Evolutionary conservation across 2,113 vertebrate genomes (phyloP).

Genomic region (Gila orcuttii): DNA sequence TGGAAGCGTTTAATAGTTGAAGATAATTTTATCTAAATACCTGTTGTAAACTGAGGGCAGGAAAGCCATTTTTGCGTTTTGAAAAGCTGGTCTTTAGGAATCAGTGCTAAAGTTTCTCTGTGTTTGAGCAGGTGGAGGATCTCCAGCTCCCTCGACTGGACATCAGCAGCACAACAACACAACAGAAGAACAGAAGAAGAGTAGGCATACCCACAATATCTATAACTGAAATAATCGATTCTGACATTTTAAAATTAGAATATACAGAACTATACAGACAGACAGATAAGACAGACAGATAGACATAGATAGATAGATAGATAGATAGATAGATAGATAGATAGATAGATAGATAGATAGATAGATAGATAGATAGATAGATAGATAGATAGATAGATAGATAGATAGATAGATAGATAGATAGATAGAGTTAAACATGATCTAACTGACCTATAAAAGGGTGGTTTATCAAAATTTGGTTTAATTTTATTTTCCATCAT

Average conservation of each 20-base stretch:
- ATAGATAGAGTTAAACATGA: no score
- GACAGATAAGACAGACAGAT: not conserved
- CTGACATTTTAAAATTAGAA: not conserved
- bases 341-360: no score
- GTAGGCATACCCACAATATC: not conserved
- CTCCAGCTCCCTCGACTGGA: conserved; percentile 4
- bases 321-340: not conserved
- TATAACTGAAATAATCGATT: not conserved
- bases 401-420: no score
- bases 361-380: no score
- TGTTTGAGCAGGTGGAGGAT: not conserved
- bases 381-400: no score
- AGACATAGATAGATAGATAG: no score
- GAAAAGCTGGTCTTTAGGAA: not conserved
- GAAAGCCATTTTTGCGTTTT: not conserved
- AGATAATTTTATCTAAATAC: not conserved
- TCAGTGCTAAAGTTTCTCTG: not conserved
- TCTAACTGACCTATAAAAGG: no score
- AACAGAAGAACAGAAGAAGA: conserved; percentile 20
- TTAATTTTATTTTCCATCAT: not conserved
- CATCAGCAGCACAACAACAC: not conserved
- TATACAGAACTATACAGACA: not conserved
- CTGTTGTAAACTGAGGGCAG: not conserved
- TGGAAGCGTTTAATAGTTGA: not conserved
- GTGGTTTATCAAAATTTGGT: not conserved